Conservation (phyloP, 2,797 vertebrate genomes). For the Cottoperca gobio region DNA sequence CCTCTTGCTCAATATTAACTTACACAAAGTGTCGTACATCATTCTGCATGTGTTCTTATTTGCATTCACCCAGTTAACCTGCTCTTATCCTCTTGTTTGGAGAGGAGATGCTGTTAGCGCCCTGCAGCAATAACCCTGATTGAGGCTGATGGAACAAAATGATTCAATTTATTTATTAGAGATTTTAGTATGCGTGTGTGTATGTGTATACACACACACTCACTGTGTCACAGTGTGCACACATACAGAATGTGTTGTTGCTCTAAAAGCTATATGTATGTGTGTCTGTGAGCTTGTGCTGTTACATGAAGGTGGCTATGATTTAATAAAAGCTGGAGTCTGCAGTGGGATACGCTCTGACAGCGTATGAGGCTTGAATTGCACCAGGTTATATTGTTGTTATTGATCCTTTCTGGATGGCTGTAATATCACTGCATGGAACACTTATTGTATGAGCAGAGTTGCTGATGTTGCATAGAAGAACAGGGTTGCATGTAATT, state of each 20-base stretch:
- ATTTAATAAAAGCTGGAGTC: constrained; percentile 27
- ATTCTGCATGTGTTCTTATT: background rate
- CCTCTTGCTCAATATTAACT: constrained; percentile 1
- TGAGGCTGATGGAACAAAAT: constrained; percentile 50
- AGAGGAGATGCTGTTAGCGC: constrained; percentile 22
- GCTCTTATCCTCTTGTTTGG: constrained; percentile 49
- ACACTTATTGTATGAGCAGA: constrained; percentile 49
- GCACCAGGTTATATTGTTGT: constrained; percentile 33
- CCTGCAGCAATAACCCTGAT: constrained; percentile 47
- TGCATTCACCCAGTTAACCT: constrained; percentile 57
- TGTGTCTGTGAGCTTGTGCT: background rate
- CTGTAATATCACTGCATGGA: constrained; percentile 42
- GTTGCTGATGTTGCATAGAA: constrained; percentile 67
- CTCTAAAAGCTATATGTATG: background rate
- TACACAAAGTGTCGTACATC: background rate
- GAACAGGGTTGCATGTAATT: constrained; percentile 44
- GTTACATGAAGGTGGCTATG: background rate
- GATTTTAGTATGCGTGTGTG: constrained; percentile 9
- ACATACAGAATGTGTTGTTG: background rate
- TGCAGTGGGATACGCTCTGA: constrained; percentile 23
- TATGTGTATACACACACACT: background rate
- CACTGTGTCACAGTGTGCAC: background rate
- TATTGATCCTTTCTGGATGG: constrained; percentile 61
- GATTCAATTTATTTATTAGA: constrained; percentile 47
- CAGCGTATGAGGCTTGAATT: constrained; percentile 9